Evolutionary conservation across 2,888 invertebrate species (phyloP).

Genomic region (Pachymerium ferrugineum): DNA sequence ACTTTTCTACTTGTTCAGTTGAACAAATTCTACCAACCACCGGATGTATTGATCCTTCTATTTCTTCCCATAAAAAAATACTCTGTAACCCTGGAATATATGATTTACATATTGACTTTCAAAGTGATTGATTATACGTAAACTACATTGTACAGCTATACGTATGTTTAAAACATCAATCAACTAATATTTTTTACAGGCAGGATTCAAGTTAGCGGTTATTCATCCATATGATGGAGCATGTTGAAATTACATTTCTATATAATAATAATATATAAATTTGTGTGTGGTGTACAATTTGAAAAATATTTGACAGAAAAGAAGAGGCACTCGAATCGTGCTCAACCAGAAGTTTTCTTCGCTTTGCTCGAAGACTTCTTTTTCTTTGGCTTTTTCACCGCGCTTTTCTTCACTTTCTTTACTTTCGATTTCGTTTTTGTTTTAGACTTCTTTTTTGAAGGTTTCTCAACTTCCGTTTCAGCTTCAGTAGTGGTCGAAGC

Average conservation of each 20-base stretch:
- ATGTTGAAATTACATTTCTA: neutral
- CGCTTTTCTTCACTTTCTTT: neutral
- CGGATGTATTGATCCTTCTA: too few species aligned
- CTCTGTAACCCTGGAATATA: too few species aligned
- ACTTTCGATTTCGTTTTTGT: neutral
- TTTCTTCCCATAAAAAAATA: too few species aligned
- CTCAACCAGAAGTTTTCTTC: neutral
- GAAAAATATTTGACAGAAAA: neutral
- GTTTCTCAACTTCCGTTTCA: too few species aligned
- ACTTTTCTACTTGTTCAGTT: too few species aligned
- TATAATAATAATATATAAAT: neutral
- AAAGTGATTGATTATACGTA: too few species aligned
- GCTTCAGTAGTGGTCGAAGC: neutral
- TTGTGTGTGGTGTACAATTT: too few species aligned
- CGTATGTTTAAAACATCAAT: too few species aligned
- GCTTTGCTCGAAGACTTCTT: neutral
- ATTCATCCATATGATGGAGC: neutral
- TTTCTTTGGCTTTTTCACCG: neutral
- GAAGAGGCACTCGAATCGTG: neutral
- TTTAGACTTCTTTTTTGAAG: slow-evolving; percentile 24
- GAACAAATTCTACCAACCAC: too few species aligned
- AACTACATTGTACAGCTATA: too few species aligned
- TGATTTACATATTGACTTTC: too few species aligned
- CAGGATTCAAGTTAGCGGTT: neutral
- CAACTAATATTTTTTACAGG: neutral